Conservation (phyloP, 1,140 invertebrate genomes). For the Akabosia matsudoensis region DNA sequence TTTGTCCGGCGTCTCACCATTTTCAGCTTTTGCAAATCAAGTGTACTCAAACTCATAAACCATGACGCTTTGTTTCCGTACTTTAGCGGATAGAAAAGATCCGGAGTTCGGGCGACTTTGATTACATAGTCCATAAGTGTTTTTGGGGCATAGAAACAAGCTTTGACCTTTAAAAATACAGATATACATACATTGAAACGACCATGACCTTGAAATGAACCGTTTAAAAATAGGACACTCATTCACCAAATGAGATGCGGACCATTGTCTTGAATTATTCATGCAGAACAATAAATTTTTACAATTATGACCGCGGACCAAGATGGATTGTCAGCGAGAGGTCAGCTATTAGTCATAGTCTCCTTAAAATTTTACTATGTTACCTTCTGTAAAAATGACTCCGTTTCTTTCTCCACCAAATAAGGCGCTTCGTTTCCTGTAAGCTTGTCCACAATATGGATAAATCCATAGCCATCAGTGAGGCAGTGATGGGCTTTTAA, state of each 20-base stretch:
- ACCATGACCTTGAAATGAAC: no score
- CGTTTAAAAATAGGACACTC: no score
- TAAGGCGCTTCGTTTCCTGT: constrained; percentile 31
- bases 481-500: constrained; percentile 30
- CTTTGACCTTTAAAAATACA: constrained; percentile 17
- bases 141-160: constrained; percentile 16
- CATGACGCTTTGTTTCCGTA: not conserved
- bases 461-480: constrained; percentile 28
- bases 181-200: no score
- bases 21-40: constrained; percentile 33
- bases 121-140: constrained; percentile 18
- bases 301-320: no score
- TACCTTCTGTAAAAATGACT: constrained; percentile 27
- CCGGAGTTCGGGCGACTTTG: constrained; percentile 22
- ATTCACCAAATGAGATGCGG: no score
- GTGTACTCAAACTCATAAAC: constrained; percentile 24
- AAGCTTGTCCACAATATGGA: constrained; percentile 31
- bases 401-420: constrained; percentile 17
- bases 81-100: constrained; percentile 29
- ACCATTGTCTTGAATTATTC: no score
- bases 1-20: constrained; percentile 24
- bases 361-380: not conserved
- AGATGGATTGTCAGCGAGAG: not conserved
- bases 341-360: not conserved
- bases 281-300: no score